Evolutionary conservation across 2,113 vertebrate genomes (phyloP), one percentile per base, ranked within the genome.

Genomic region (Chionomys nivalis): DNA sequence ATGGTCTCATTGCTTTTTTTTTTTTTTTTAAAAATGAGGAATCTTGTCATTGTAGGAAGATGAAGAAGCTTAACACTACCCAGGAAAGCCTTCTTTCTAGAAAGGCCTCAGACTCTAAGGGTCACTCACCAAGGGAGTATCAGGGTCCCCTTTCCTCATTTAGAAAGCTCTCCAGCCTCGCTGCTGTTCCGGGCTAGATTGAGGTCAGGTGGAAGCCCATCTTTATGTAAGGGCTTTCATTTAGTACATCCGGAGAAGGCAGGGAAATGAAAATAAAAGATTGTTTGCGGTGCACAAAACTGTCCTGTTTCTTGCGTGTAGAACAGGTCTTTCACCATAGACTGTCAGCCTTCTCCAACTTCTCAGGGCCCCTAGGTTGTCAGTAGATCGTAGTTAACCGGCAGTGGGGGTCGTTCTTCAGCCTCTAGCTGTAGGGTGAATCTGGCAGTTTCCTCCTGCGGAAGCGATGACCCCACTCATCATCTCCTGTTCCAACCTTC

Each of bases 271-370:
- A 94, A 85, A 28, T 36, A 19, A 87, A 28, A 49, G 75, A 44
- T 7, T 24, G 2, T 96, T 86, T 83, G 47, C 16, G 49, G 4
- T 21, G 52, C 87, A 23, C 88, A 95, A 26, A 96, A 72, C 14
- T 76, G 9, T 95, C 87, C 90, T 94, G 42, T 23, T 92, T 17
- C 75, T 11, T 26, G 77, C 81, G 28, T 39, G 24, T 85, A 73
- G 91, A 49, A 73, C 16, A 81, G 28, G 7, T 68, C 86, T 96
- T 90, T 92, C 94, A 94, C 49, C 49, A 52, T 14, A 49, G 47
- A 94, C 78, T 85, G 97, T 7, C 58, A 78, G 3, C 93, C 73
- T 90, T 79, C 5, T 13, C 19, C 49, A 36, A n/a, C 16, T 77
- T 61, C 44, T 8, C 6, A 63, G 36, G 10, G 9, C 55, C 1